Evolutionary conservation across 2,113 vertebrate genomes (phyloP).

Genomic region (Otus sunia): DNA sequence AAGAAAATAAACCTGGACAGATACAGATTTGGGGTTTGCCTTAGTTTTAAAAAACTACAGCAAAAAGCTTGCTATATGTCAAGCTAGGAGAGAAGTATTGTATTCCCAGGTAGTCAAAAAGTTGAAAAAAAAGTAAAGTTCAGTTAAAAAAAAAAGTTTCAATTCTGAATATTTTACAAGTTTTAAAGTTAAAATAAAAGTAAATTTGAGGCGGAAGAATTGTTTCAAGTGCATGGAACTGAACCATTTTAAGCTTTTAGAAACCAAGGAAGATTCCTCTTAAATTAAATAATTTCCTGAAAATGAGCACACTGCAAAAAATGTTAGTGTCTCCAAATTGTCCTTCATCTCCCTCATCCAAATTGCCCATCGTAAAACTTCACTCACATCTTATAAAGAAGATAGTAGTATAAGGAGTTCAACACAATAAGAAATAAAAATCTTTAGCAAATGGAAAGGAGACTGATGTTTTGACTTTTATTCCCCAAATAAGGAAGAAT

Average conservation of each 20-base stretch:
- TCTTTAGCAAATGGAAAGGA: conserved; percentile 51
- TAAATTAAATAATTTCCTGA: background rate
- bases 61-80: background rate
- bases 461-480: conserved; percentile 14
- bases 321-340: background rate
- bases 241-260: background rate
- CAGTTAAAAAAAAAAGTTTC: background rate
- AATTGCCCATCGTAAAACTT: background rate
- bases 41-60: background rate
- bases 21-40: background rate
- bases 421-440: conserved; percentile 16
- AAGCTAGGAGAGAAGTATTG: background rate
- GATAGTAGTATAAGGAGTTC: background rate
- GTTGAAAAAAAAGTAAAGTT: background rate
- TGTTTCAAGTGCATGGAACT: background rate
- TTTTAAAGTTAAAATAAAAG: background rate
- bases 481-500: conserved; percentile 62
- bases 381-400: background rate
- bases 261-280: background rate
- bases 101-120: background rate
- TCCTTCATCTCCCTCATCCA: background rate
- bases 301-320: background rate
- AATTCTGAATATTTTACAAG: background rate
- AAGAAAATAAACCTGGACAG: background rate
- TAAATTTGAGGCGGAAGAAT: background rate